phyloP scores from a whole-genome alignment of 2,888 invertebrate genomes.

The Drosophila limbata region DNA sequence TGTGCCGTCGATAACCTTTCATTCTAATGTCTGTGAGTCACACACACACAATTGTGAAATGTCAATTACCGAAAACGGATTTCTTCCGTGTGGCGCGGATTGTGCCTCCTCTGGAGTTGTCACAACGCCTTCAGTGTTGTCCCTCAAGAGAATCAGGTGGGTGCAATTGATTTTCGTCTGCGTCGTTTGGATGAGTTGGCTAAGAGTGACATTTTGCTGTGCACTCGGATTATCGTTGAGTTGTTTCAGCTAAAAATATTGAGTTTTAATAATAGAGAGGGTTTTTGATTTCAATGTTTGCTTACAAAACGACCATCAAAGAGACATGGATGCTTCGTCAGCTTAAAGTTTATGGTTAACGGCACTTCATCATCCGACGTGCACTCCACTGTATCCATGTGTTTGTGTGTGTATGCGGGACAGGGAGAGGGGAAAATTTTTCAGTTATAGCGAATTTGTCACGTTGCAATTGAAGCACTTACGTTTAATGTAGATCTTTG shows the following conservation, averaged over 20 bases:
- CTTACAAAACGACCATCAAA: conserved; percentile 84
- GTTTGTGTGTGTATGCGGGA: background rate
- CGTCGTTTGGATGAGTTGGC: conserved; percentile 47
- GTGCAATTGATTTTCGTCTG: conserved; percentile 57
- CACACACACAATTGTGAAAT: conserved; percentile 10
- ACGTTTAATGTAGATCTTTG: conserved; percentile 90
- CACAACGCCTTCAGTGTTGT: conserved; percentile 8
- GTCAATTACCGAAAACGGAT: conserved; percentile 74
- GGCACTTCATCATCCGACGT: conserved; percentile 82
- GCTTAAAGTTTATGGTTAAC: conserved; percentile 86
- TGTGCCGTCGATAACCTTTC: background rate
- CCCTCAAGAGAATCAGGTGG: conserved; percentile 42
- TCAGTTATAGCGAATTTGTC: conserved; percentile 45
- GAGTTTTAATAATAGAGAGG: background rate
- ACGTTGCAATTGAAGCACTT: conserved; percentile 81
- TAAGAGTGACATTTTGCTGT: conserved; percentile 50
- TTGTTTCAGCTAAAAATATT: conserved; percentile 46
- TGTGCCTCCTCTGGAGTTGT: conserved; percentile 43
- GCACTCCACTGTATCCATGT: conserved; percentile 83
- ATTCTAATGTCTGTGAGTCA: background rate
- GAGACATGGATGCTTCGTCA: conserved; percentile 87
- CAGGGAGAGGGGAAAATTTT: conserved; percentile 19
- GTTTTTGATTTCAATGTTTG: background rate
- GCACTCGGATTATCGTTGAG: conserved; percentile 42
- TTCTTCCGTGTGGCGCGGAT: conserved; percentile 51